phyloP scores from a whole-genome alignment of 2,888 invertebrate genomes.

The Eremobia ochroleuca region DNA sequence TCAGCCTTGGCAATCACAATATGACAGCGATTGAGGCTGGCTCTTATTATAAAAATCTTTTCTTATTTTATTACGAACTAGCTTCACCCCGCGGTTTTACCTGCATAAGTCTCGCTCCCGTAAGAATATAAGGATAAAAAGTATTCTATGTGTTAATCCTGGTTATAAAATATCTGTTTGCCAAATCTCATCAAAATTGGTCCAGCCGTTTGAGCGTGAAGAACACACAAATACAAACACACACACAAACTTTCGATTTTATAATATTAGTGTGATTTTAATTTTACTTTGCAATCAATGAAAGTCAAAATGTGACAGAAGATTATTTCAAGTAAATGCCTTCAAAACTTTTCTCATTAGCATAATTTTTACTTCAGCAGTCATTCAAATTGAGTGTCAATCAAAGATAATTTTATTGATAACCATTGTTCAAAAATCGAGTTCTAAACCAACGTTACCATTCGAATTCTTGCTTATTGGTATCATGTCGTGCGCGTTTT shows the following conservation, averaged over 20 bases:
- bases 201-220: too few relatives aligned
- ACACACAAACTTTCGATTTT: too few relatives aligned
- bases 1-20: slow-evolving; percentile 2
- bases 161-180: too few relatives aligned
- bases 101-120: neutral
- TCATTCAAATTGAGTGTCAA: slow-evolving; percentile 26
- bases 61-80: neutral
- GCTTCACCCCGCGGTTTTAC: neutral
- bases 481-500: slow-evolving; percentile 72
- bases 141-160: neutral
- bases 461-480: slow-evolving; percentile 71
- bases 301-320: slow-evolving; percentile 4
- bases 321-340: slow-evolving; percentile 8
- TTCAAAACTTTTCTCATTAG: slow-evolving; percentile 14
- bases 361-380: slow-evolving; percentile 21
- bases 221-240: too few relatives aligned
- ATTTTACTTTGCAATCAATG: slow-evolving; percentile 2
- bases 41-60: neutral
- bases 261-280: too few relatives aligned
- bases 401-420: slow-evolving; percentile 31
- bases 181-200: too few relatives aligned
- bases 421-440: slow-evolving; percentile 42
- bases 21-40: neutral
- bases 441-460: slow-evolving; percentile 36
- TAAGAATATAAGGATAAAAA: neutral